Evolutionary conservation across 92 coral and sea anemone genomes (phyloP), one percentile per base, ranked within the genome.

Genomic region (Diadumene lineata): DNA sequence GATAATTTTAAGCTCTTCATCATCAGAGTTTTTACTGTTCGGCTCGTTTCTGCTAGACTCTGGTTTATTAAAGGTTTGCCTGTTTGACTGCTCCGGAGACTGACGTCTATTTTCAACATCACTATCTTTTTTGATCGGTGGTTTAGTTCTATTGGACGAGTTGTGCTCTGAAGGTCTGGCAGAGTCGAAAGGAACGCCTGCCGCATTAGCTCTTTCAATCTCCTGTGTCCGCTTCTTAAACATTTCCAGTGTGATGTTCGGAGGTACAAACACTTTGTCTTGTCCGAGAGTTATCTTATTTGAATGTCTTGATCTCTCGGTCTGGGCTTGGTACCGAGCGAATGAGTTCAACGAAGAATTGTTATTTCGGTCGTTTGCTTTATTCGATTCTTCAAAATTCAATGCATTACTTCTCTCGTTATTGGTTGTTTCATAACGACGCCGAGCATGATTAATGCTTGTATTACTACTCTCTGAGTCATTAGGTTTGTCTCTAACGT

Each of bases 201-300:
- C 50, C 1, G 74, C 82, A 1, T 68, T 75, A 8, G 72, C 75
- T n/a, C 82, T 73, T 27, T 90, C 96, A 80, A 90, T 68, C 31
- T 90, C 96, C 32, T 83, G 92, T 69, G 84, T 92, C 34, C 97
- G 76, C 64, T 76, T 84, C 74, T 88, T 90, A 77, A 77, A 84
- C 88, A 85, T 91, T 50, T 88, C 93, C 63, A 91, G 63, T 16
- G 93, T 91, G 22, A 87, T 90, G 50, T 91, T 91, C 1, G 97
- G 97, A 9, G 97, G 97, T 28, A 85, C 84, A 32, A 88, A 91
- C 51, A 88, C 93, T 66, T 86, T 78, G 34, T 88, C 90, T 32
- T 88, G 90, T 29, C 75, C 56, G 1, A 84, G 69, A 0, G 86
- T 61, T 38, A 85, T 85, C 65, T 84, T 72, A 16, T 81, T 81